These are phyloP conservation scores for Amphimedon queenslandica DNA, from an alignment of 37 sponge, comb jelly and placozoan species.

Conservation along the genomic window DNA sequence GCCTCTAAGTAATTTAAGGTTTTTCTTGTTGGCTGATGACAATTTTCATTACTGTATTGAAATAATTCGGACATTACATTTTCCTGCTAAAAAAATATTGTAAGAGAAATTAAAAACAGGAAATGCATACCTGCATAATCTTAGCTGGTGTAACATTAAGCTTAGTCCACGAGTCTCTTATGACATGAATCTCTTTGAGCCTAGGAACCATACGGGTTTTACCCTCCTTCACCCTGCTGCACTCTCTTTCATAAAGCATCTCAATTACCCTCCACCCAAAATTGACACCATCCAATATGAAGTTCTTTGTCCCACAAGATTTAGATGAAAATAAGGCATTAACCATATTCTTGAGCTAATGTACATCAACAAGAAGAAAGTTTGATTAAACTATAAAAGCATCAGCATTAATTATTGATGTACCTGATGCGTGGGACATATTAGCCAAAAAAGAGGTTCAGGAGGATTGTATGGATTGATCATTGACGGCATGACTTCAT, in stretches of 20 bases:
- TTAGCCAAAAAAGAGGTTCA: neutral
- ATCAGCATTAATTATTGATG: neutral
- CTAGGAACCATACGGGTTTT: constrained; percentile 4
- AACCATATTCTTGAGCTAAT: constrained; percentile 4
- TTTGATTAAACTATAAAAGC: neutral
- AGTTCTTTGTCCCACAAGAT: neutral
- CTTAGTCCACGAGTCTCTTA: constrained; percentile 17
- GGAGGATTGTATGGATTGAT: neutral
- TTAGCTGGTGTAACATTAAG: constrained; percentile 20
- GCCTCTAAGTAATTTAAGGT: constrained; percentile 11
- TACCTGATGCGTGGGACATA: constrained; percentile 15
- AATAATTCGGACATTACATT: neutral
- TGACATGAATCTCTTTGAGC: neutral
- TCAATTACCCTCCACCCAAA: constrained; percentile 10
- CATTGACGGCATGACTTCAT: neutral
- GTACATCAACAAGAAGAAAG: neutral
- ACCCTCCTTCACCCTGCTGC: neutral
- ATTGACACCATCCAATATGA: neutral
- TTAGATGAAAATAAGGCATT: neutral
- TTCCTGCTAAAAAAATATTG: constrained; percentile 6
- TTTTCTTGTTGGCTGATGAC: neutral
- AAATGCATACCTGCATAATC: constrained; percentile 7
- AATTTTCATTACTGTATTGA: neutral
- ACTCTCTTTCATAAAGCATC: no score
- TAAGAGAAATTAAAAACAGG: neutral